Conservation (phyloP, 2,888 invertebrate species). For the Eupithecia insigniata region DNA sequence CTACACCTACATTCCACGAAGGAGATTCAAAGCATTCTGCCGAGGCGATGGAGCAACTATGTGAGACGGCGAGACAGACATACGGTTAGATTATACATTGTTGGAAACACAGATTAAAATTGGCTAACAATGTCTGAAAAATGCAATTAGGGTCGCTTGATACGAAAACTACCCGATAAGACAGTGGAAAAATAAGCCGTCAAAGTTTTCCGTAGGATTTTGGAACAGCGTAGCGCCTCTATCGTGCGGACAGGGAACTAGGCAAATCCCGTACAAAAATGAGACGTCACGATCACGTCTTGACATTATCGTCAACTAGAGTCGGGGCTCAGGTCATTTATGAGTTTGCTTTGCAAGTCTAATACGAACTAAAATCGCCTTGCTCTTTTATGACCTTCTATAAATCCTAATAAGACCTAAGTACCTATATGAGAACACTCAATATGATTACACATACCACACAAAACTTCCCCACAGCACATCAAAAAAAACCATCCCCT, state of each 20-base stretch:
- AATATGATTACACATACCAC: neutral
- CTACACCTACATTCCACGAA: conserved; percentile 74
- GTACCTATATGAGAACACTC: neutral
- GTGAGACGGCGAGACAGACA: conserved; percentile 23
- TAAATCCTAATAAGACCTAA: neutral
- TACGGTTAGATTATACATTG: neutral
- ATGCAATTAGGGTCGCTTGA: neutral
- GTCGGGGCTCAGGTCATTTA: too few species aligned
- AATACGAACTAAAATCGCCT: neutral
- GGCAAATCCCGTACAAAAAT: too few species aligned
- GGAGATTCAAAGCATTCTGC: conserved; percentile 67
- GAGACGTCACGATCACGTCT: too few species aligned
- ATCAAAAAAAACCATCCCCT: neutral
- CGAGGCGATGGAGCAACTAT: conserved; percentile 55
- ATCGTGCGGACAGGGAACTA: too few species aligned
- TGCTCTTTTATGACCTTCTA: neutral
- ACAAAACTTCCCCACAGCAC: neutral
- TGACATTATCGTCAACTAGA: too few species aligned
- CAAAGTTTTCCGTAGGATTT: too few species aligned
- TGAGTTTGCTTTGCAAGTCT: neutral
- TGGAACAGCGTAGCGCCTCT: too few species aligned
- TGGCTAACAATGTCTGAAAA: neutral
- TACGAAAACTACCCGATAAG: neutral
- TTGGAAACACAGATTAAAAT: neutral
- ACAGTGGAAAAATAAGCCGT: too few species aligned